Conservation (phyloP, 2,113 vertebrate genomes). For the Aldabrachelys gigantea region DNA sequence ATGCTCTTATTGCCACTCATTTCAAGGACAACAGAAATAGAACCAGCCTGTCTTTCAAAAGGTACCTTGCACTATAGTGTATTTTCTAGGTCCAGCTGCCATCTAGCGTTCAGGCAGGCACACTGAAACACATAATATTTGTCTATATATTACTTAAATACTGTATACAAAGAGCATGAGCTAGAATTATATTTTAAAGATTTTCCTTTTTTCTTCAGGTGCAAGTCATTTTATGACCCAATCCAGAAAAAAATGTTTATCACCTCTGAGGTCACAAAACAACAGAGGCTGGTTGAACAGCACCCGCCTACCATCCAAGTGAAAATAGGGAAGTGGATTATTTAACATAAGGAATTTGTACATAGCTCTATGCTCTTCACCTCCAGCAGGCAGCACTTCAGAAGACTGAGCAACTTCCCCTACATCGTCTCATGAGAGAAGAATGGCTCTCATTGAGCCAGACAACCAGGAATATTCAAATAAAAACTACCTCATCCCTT, state of each 20-base stretch:
- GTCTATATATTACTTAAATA: background rate
- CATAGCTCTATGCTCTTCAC: background rate
- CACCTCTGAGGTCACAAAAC: accelerated
- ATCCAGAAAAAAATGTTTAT: background rate
- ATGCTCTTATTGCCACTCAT: background rate
- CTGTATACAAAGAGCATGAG: background rate
- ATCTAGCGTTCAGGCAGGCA: slow-evolving; percentile 8
- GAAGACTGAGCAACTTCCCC: background rate
- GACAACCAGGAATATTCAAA: background rate
- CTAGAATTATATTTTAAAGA: background rate
- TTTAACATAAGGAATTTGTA: background rate
- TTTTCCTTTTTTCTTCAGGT: background rate
- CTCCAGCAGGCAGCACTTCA: background rate
- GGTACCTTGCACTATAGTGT: accelerated
- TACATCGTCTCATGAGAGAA: accelerated
- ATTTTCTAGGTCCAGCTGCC: slow-evolving; percentile 49
- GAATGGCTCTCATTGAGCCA: accelerated
- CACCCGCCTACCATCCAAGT: accelerated
- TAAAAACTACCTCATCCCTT: accelerated
- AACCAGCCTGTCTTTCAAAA: accelerated
- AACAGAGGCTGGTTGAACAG: accelerated
- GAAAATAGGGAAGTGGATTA: background rate
- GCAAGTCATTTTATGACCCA: background rate
- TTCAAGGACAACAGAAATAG: background rate
- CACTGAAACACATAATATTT: accelerated